Conservation (phyloP, 23 tunicate genomes). For the Styela clava region DNA sequence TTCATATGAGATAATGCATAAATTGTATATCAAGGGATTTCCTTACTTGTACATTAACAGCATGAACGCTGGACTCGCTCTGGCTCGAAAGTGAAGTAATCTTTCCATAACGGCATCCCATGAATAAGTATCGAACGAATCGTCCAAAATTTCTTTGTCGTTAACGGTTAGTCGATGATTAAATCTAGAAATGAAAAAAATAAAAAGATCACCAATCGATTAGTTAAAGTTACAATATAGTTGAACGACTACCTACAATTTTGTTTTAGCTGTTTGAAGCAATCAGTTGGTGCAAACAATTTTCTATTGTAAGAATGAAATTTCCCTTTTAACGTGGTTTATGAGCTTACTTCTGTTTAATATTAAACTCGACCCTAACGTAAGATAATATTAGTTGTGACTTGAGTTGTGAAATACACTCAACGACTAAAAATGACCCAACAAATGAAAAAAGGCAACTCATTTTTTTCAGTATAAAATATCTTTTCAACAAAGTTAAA, state of each 20-base stretch:
- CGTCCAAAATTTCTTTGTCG: constrained; percentile 64
- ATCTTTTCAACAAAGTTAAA: no score
- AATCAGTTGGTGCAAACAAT: not conserved
- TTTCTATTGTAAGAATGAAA: no score
- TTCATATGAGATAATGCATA: not conserved
- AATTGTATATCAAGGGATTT: not conserved
- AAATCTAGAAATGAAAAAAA: constrained; percentile 45
- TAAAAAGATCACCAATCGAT: not conserved
- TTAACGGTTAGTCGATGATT: constrained; percentile 81
- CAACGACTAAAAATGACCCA: no score
- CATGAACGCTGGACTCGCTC: constrained; percentile 93
- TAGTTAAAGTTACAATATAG: not conserved
- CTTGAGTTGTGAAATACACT: no score
- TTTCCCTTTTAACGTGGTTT: no score
- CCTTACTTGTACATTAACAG: constrained; percentile 92
- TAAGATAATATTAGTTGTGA: no score
- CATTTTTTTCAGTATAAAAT: no score
- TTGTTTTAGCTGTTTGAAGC: not conserved
- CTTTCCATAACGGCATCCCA: constrained; percentile 97
- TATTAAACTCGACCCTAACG: no score
- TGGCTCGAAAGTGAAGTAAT: constrained; percentile 81
- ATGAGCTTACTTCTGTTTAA: no score
- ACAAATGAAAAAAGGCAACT: no score
- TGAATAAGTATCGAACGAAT: constrained; percentile 76
- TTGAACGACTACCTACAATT: not conserved